These are phyloP conservation scores for Cataglyphis rosenhaueri DNA, from an alignment of 2,888 invertebrate genomes.

Conservation along the genomic window DNA sequence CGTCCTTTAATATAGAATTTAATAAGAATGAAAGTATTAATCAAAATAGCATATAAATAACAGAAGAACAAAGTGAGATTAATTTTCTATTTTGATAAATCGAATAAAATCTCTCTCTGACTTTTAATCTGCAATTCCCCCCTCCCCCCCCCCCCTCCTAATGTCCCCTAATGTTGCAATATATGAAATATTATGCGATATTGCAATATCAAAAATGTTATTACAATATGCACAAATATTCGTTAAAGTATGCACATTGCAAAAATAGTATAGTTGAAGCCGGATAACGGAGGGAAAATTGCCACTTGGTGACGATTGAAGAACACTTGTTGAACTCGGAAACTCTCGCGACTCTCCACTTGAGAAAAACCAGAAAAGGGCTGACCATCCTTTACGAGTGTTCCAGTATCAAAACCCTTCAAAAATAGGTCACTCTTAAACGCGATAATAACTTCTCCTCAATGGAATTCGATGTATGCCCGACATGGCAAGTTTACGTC, in stretches of 20 bases:
- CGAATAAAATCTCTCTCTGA: constrained; percentile 19
- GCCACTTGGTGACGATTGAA: constrained; percentile 50
- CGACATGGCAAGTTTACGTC: constrained; percentile 50
- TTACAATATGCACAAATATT: neutral
- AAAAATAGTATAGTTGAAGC: constrained; percentile 5
- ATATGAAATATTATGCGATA: neutral
- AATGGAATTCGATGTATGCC: constrained; percentile 43
- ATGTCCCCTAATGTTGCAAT: neutral
- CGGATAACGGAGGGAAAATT: constrained; percentile 39
- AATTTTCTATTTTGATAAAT: constrained; percentile 7
- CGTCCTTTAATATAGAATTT: constrained; percentile 9
- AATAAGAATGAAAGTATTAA: neutral
- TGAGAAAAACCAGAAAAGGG: constrained; percentile 46
- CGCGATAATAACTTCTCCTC: constrained; percentile 44
- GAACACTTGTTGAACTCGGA: constrained; percentile 60
- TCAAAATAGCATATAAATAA: constrained; percentile 3
- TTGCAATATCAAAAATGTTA: neutral
- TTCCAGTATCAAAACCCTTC: constrained; percentile 62
- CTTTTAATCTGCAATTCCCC: neutral
- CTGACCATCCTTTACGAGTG: constrained; percentile 43
- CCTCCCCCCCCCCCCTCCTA: too few relatives aligned
- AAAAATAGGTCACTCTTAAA: constrained; percentile 50
- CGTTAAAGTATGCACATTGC: neutral
- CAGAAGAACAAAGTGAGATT: neutral
- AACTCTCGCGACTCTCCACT: constrained; percentile 54